Evolutionary conservation across 2,113 vertebrate species (phyloP).

Genomic region (Phrynosoma blainvillii): DNA sequence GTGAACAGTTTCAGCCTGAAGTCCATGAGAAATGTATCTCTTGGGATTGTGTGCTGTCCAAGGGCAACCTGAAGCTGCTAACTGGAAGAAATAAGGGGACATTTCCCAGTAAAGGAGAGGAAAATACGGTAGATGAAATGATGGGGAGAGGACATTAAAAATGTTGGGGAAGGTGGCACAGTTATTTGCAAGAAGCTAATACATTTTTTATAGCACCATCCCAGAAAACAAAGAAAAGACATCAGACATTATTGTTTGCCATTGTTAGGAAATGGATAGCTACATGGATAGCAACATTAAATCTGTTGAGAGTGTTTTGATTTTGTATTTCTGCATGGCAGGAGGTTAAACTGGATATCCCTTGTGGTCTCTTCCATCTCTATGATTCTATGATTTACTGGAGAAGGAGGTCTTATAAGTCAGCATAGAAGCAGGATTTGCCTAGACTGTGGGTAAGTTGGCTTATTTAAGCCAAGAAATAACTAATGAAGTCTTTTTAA

Average conservation of each 20-base stretch:
- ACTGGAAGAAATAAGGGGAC: background rate
- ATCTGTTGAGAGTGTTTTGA: too few species aligned
- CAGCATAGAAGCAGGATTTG: conserved; percentile 2
- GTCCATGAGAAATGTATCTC: background rate
- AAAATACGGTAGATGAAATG: background rate
- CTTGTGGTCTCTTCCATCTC: too few species aligned
- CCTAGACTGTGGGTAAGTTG: background rate
- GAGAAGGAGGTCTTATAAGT: background rate
- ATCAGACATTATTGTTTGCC: background rate
- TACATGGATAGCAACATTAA: background rate
- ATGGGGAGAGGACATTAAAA: background rate
- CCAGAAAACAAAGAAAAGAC: conserved; percentile 28
- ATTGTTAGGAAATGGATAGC: background rate
- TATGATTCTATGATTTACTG: background rate
- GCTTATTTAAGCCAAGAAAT: conserved; percentile 22
- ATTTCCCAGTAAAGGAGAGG: background rate
- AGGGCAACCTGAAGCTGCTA: conserved; percentile 12
- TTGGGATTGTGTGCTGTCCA: background rate
- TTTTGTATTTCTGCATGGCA: too few species aligned
- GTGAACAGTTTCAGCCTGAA: background rate
- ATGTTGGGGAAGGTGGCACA: background rate
- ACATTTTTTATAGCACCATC: background rate
- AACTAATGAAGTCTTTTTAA: background rate
- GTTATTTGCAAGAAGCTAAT: conserved; percentile 16
- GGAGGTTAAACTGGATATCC: too few species aligned